Evolutionary conservation across 2,797 vertebrate species (phyloP).

Genomic region (Staurois parvus): DNA sequence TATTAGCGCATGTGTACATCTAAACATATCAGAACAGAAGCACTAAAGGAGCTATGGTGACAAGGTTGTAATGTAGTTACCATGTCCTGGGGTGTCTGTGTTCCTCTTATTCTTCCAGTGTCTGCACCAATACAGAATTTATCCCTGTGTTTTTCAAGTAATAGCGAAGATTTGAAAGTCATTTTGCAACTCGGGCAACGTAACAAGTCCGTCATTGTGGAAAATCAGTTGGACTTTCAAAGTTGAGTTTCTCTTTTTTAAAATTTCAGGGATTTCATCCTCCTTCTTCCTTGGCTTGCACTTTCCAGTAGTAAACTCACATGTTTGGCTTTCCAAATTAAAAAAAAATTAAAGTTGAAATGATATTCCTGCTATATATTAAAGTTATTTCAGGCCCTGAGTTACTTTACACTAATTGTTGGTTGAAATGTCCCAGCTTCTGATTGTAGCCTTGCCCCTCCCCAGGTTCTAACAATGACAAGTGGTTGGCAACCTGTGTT

Average conservation of each 20-base stretch:
- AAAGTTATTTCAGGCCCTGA: background rate
- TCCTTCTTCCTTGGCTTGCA: background rate
- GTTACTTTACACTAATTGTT: constrained; percentile 28
- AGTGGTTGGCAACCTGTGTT: constrained; percentile 59
- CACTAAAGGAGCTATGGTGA: background rate
- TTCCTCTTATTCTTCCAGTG: constrained; percentile 50
- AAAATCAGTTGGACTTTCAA: background rate
- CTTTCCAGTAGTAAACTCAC: background rate
- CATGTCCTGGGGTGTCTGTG: constrained; percentile 60
- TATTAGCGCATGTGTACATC: too few species aligned
- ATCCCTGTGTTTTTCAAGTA: constrained; percentile 68
- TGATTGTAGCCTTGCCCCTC: constrained; percentile 15
- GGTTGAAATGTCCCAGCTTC: constrained; percentile 1
- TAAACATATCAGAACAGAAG: background rate
- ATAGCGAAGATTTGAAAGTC: constrained; percentile 64
- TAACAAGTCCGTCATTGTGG: constrained; percentile 57
- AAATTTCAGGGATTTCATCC: background rate
- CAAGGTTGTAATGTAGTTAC: constrained; percentile 44
- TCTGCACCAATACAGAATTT: constrained; percentile 69
- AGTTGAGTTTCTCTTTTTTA: background rate
- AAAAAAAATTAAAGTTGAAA: background rate
- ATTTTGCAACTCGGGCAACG: constrained; percentile 65
- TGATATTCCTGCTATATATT: too few species aligned
- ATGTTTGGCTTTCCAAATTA: background rate
- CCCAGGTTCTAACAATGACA: constrained; percentile 28